Base-by-base conservation (phyloP, 2,888 invertebrate genomes). In the Steinernema scapterisci region DNA sequence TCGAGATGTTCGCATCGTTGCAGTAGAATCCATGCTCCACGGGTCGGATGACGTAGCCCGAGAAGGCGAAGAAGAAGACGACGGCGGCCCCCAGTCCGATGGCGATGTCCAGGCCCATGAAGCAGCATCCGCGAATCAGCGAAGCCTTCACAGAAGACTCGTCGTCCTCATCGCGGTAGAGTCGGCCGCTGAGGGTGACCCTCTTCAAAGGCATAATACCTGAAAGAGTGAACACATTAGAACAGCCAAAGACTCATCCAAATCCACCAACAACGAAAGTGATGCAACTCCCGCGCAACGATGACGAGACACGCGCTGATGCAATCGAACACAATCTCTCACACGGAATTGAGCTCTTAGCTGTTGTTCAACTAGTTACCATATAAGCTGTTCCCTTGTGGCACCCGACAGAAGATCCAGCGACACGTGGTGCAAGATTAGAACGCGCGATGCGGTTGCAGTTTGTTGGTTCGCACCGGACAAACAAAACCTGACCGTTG, bases 1-100 rank as follows among this genome's bases (percentile, higher is more conserved):
- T 94, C 86, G 91, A 91, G 71, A 97, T 91, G 72, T 93, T 93
- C 86, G 94, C 93, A 90, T 97, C 97, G 88, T 94, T 92, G 89
- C 97, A 97, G 90, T 93, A 95, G 90, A 96, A 95, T 45, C 97
- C 96, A 78, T 95, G 86, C 63, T 81, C 79, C 21, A 75, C 76
- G 0, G 85, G 84, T 19, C 78, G 73, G 9, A 73, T 16, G 63
- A 73, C 76, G 48, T 51, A 80, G 81, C 82, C 81, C 11, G 77
- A 73, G 75, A 82, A 80, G 71, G 77, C 75, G 11, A 78, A 74
- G 74, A 81, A 83, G 19, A 81, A 72, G 5, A 78, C 73, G n/a
- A 80, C 74, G 13, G 80, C 74, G 9, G 81, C 73, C 0, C 31
- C 77, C 0, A 83, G 75, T 5, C 79, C 79, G 16, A 83, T 74